A percentile compares a stretch with the other conserved stretches of the same genome.
Evolutionary conservation across 2,113 vertebrate genomes (phyloP).

Genomic region (Notothenia rossii): DNA sequence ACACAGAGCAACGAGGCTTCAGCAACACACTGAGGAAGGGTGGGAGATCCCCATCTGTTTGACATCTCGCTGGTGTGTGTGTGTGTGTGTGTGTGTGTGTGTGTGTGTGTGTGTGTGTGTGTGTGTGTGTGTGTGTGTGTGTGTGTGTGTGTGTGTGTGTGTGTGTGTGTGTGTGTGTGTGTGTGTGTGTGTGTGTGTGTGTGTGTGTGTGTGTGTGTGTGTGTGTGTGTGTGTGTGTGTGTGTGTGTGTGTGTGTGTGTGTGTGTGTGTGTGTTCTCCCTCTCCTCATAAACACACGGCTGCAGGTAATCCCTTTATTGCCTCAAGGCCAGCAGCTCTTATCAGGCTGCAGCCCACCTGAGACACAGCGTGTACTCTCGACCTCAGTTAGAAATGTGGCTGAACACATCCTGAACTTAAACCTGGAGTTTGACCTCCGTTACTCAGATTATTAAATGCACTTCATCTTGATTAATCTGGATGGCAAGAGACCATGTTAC

Average conservation of each 20-base stretch:
- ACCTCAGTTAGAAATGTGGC: conserved; percentile 1
- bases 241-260: conserved; percentile 14
- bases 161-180: conserved; percentile 7
- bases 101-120: conserved; percentile 12
- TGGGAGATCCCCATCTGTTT: conserved; percentile 61
- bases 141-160: conserved; percentile 11
- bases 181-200: conserved; percentile 12
- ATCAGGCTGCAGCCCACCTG: conserved; percentile 41
- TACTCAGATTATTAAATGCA: neutral
- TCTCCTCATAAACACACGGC: conserved; percentile 14
- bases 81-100: conserved; percentile 11
- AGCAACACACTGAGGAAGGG: conserved; percentile 33
- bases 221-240: conserved; percentile 2
- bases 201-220: conserved; percentile 14
- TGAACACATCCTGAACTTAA: neutral
- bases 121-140: conserved; percentile 9
- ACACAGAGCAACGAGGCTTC: conserved; percentile 28
- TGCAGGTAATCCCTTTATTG: conserved; percentile 50
- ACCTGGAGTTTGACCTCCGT: neutral
- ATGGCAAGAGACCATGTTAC: no score
- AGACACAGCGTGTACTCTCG: conserved; percentile 11
- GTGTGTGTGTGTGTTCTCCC: conserved; percentile 3
- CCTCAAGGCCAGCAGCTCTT: conserved; percentile 46
- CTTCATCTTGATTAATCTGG: no score
- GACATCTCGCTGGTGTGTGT: conserved; percentile 30